phyloP scores from a whole-genome alignment of 2,888 invertebrate species.

The Drepana falcataria region DNA sequence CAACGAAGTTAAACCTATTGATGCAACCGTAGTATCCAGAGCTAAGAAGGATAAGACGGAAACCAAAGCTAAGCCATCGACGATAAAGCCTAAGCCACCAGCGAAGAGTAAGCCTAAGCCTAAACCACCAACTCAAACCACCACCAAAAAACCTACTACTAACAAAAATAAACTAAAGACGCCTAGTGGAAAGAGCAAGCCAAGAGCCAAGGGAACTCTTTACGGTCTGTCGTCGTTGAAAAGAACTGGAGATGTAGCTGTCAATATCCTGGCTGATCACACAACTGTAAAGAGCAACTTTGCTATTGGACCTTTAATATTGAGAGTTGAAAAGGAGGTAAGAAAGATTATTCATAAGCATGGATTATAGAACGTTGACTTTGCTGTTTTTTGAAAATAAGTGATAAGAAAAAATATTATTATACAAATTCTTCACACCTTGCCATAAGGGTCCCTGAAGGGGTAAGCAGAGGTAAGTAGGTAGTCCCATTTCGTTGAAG shows the following conservation, averaged over 20 bases:
- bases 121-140: slow-evolving; percentile 32
- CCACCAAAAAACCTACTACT: slow-evolving; percentile 31
- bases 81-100: slow-evolving; percentile 22
- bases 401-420: too few species aligned
- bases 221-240: slow-evolving; percentile 88
- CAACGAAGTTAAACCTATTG: slow-evolving; percentile 33
- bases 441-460: too few species aligned
- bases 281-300: slow-evolving; percentile 91
- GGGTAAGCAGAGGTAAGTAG: too few species aligned
- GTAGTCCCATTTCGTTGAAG: too few species aligned
- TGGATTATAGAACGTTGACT: too few species aligned
- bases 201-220: slow-evolving; percentile 86
- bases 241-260: slow-evolving; percentile 88
- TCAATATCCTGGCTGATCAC: slow-evolving; percentile 87
- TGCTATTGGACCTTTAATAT: slow-evolving; percentile 86
- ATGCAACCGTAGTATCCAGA: slow-evolving; percentile 40
- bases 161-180: slow-evolving; percentile 62
- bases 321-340: slow-evolving; percentile 89
- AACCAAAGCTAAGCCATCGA: slow-evolving; percentile 55
- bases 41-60: slow-evolving; percentile 53
- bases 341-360: slow-evolving; percentile 6
- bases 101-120: slow-evolving; percentile 42
- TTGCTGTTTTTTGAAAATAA: too few species aligned
- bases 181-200: slow-evolving; percentile 66
- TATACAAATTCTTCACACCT: too few species aligned